Percentiles rank a stretch among this genome's conserved stretches.
phyloP scores from a whole-genome alignment of 1,140 invertebrate genomes.

The Leptopilina clavipes region DNA sequence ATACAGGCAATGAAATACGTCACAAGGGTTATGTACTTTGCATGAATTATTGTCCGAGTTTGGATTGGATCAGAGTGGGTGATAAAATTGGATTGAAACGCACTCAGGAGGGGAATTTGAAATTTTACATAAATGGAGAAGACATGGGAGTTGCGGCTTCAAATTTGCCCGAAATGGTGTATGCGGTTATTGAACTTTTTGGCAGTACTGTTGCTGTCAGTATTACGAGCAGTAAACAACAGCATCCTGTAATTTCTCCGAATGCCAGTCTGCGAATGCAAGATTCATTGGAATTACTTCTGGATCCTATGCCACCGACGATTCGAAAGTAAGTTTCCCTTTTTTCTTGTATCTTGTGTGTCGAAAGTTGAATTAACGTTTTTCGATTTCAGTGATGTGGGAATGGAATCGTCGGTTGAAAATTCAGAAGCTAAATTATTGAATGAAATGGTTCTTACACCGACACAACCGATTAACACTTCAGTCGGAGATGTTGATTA shows the following conservation, averaged over 20 bases:
- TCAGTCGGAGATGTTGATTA: conserved; percentile 62
- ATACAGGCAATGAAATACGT: conserved; percentile 80
- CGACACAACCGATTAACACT: conserved; percentile 61
- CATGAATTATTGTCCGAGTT: conserved; percentile 82
- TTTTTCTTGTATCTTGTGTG: no score
- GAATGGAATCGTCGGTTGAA: conserved; percentile 71
- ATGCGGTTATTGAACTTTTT: conserved; percentile 84
- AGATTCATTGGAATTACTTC: conserved; percentile 79
- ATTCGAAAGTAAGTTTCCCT: conserved; percentile 64
- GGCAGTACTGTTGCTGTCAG: conserved; percentile 80
- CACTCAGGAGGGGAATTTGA: conserved; percentile 77
- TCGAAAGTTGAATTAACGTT: no score
- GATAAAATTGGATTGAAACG: conserved; percentile 82
- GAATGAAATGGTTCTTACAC: conserved; percentile 66
- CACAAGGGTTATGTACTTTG: conserved; percentile 77
- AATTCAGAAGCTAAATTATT: conserved; percentile 70
- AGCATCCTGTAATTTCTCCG: conserved; percentile 73
- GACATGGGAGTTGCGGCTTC: conserved; percentile 88
- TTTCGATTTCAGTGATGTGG: conserved; percentile 64
- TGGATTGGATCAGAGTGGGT: conserved; percentile 86
- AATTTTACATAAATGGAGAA: conserved; percentile 85
- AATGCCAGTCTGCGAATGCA: conserved; percentile 78
- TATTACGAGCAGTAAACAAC: conserved; percentile 77
- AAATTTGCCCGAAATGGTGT: conserved; percentile 86
- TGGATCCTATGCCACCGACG: conserved; percentile 76